phyloP scores from a whole-genome alignment of 92 coral and sea anemone genomes.

The Paramuricea clavata region DNA sequence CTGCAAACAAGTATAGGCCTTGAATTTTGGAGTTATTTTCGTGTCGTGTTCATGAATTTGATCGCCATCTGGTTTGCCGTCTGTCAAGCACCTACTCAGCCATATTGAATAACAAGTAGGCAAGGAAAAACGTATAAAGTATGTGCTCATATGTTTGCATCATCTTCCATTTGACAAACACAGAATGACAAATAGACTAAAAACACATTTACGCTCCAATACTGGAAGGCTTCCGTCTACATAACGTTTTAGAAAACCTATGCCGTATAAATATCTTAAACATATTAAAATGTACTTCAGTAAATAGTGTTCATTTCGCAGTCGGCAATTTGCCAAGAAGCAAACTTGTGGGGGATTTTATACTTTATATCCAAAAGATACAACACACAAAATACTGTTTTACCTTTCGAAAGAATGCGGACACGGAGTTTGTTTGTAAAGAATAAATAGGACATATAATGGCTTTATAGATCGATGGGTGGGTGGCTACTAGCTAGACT shows the following conservation, averaged over 20 bases:
- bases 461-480: background rate
- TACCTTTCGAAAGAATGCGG: background rate
- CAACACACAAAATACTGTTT: background rate
- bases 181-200: background rate
- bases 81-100: slow-evolving; percentile 2
- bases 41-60: background rate
- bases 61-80: slow-evolving; percentile 13
- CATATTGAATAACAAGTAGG: background rate
- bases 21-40: background rate
- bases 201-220: background rate
- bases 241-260: background rate
- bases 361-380: background rate
- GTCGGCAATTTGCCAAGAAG: slow-evolving; percentile 16
- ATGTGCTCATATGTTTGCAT: background rate
- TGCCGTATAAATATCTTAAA: background rate
- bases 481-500: background rate
- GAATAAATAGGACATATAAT: slow-evolving; percentile 5
- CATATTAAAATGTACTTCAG: slow-evolving; percentile 8
- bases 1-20: background rate
- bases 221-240: background rate
- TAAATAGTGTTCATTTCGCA: slow-evolving; percentile 11
- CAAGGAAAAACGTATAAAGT: background rate
- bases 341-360: background rate
- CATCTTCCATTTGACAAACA: background rate
- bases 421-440: background rate